Base-by-base conservation (phyloP, 2,888 invertebrate species). In the Papilio gigon region DNA sequence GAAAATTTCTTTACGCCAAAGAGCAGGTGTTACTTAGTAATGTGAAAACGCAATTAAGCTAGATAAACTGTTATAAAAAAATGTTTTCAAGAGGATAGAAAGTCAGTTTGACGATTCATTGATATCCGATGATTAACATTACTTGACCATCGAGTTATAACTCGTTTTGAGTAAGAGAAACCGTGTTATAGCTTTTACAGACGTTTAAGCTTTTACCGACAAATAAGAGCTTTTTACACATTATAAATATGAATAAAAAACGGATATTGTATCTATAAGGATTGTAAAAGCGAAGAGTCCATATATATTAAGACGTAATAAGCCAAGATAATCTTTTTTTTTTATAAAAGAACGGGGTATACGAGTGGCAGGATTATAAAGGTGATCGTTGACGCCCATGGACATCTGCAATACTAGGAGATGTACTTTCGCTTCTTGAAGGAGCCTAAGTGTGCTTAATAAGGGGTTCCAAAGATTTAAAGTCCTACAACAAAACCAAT, bases 11-110 rank as follows among this genome's bases (percentile, higher is more conserved):
- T 53, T 56, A 56, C 53, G 30, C 30, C 30, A 17, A 56, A 53
- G 6, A n/a, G 17, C 30, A 8, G n/a, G 30, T 56, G 17, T 35
- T 67, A 47, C 12, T 33, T 47, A 61, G 37, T 33, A 53, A 67
- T 67, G 67, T 62, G 67, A 62, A 67, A 70, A 66, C 47, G 17
- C 42, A 25, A 64, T 67, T 63, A 64, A 61, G 42, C 60, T 58
- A 50, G 42, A 60, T 56, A 60, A 59, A 47, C 67, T 50, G 35
- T 25, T 62, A 59, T 47, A 17, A 33, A 68, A 50, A 67, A 68
- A 66, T 60, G 65, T 65, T 74, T 72, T 69, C 66, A 25, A 33
- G 53, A 53, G 69, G 72, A 73, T 62, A 69, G 65, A 70, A 67
- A 66, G 69, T 72, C 9, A 33, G 14, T 35, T 59, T 59, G 59